A percentile compares a stretch with the other conserved stretches of the same genome.
Evolutionary conservation across 2,797 vertebrate species (phyloP).

Genomic region (Harpagifer antarcticus): DNA sequence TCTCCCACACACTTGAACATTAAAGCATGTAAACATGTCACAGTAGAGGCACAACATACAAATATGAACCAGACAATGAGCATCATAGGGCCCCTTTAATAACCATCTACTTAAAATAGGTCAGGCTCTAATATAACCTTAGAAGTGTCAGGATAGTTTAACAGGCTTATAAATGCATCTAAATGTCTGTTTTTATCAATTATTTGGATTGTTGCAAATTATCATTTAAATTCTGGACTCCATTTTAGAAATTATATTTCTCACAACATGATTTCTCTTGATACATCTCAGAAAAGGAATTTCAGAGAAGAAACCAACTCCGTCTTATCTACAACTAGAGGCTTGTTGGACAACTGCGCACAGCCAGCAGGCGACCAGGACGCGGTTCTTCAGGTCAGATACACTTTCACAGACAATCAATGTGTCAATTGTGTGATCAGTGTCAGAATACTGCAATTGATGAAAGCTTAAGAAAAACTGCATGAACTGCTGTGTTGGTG

Average conservation of each 20-base stretch:
- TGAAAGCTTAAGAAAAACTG: background rate
- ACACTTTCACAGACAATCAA: background rate
- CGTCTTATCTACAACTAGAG: conserved; percentile 63
- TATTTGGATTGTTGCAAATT: too few relatives aligned
- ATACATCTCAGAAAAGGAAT: conserved; percentile 82
- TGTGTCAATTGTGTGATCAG: background rate
- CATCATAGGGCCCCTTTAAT: too few relatives aligned
- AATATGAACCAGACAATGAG: too few relatives aligned
- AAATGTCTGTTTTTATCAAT: too few relatives aligned
- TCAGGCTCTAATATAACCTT: background rate
- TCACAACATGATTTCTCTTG: conserved; percentile 1
- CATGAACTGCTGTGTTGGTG: background rate
- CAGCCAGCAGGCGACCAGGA: conserved; percentile 54
- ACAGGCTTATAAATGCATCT: background rate
- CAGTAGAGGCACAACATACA: too few relatives aligned
- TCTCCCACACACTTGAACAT: too few relatives aligned
- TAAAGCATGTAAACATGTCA: too few relatives aligned
- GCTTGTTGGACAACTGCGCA: conserved; percentile 59
- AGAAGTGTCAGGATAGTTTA: background rate
- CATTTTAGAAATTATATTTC: conserved; percentile 3
- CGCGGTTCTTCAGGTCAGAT: conserved; percentile 81
- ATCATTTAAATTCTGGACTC: background rate
- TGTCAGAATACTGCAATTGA: background rate
- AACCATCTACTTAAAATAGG: background rate
- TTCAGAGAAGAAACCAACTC: conserved; percentile 76